Conservation (phyloP, 2,113 vertebrate genomes). For the Nibea albiflora region DNA sequence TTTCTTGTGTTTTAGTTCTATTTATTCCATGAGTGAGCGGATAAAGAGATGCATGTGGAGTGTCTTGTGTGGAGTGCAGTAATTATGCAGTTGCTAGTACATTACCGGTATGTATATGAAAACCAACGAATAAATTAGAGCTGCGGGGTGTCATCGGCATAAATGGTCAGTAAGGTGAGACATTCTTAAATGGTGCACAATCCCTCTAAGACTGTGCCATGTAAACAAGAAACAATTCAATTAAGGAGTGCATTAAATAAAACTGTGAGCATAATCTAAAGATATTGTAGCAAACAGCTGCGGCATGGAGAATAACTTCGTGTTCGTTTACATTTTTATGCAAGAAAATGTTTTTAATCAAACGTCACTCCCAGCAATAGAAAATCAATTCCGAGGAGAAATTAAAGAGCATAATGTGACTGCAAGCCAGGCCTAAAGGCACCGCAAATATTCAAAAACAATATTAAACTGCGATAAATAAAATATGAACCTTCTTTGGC, state of each 20-base stretch:
- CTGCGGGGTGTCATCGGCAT: constrained; percentile 51
- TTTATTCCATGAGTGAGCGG: constrained; percentile 81
- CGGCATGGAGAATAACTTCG: constrained; percentile 43
- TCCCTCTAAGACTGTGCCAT: constrained; percentile 28
- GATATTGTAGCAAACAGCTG: constrained; percentile 69
- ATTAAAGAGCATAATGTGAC: constrained; percentile 78
- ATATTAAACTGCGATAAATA: constrained; percentile 84
- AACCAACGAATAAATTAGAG: constrained; percentile 63
- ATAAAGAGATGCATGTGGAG: constrained; percentile 80
- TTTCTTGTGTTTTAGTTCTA: constrained; percentile 84
- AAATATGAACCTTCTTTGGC: constrained; percentile 84
- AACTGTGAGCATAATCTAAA: constrained; percentile 62
- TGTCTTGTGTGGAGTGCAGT: constrained; percentile 66
- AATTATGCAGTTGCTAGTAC: constrained; percentile 75
- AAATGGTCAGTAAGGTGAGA: constrained; percentile 73
- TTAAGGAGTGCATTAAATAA: constrained; percentile 67
- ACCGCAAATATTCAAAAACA: constrained; percentile 84
- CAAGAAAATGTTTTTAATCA: constrained; percentile 78
- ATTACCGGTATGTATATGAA: constrained; percentile 72
- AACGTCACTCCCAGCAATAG: constrained; percentile 71
- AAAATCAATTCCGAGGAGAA: constrained; percentile 81
- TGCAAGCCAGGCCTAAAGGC: constrained; percentile 76
- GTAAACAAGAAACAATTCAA: constrained; percentile 73
- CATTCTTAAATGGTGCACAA: constrained; percentile 38
- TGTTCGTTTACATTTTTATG: constrained; percentile 74